These are phyloP conservation scores for Palythoa grandiflora DNA, from an alignment of 92 coral and sea anemone genomes.

Conservation along the genomic window DNA sequence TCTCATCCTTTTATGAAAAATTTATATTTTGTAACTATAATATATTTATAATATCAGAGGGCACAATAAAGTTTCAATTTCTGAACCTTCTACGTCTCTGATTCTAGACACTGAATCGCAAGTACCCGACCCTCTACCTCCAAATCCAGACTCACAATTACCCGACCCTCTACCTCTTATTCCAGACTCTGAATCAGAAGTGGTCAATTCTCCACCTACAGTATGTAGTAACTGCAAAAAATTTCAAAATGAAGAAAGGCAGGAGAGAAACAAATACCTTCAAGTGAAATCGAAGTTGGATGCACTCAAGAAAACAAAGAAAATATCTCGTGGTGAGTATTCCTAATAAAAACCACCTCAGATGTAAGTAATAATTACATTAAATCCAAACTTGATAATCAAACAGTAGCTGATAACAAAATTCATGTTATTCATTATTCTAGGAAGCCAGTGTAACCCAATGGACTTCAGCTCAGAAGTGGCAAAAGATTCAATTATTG, in stretches of 20 bases:
- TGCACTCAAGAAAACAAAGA: too few relatives aligned
- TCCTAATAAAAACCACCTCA: not conserved
- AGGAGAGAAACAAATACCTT: too few relatives aligned
- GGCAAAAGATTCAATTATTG: not conserved
- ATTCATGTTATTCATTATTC: not conserved
- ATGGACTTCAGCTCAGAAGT: not conserved
- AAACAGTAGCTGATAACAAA: not conserved
- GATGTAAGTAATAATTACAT: slow-evolving; percentile 2
- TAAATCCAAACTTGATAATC: not conserved
- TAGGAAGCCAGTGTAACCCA: not conserved
- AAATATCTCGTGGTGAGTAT: too few relatives aligned
- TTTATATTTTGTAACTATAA: too few relatives aligned
- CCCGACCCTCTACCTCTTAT: not conserved
- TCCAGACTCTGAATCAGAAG: too few relatives aligned
- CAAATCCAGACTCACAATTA: not conserved
- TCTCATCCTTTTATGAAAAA: too few relatives aligned
- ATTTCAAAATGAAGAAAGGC: too few relatives aligned
- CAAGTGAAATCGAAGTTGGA: too few relatives aligned
- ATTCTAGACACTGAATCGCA: not conserved
- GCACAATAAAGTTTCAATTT: too few relatives aligned
- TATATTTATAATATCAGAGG: too few relatives aligned
- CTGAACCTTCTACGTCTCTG: not conserved
- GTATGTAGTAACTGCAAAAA: too few relatives aligned
- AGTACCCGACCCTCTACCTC: not conserved
- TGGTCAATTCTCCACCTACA: too few relatives aligned